phyloP scores from a whole-genome alignment of 2,113 vertebrate genomes.

The Leptocoma aspasia region DNA sequence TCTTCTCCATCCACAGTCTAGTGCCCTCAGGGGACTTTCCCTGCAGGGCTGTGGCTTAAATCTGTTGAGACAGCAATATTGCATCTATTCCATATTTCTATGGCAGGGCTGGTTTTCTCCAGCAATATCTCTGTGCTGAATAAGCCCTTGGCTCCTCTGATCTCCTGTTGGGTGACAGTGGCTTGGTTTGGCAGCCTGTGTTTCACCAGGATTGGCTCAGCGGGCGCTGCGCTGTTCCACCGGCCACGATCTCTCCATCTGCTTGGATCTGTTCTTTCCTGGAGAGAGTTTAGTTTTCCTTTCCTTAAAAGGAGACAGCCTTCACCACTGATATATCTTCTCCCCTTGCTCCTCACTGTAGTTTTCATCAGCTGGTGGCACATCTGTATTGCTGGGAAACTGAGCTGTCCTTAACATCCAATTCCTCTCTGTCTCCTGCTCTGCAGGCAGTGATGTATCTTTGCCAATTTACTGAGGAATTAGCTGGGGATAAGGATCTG shows the following conservation, averaged over 20 bases:
- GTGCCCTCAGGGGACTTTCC: neutral
- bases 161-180: neutral
- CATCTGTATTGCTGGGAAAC: slow-evolving; percentile 55
- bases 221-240: rapidly evolving
- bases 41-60: neutral
- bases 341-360: neutral
- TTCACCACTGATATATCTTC: slow-evolving; percentile 20
- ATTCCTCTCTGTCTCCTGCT: slow-evolving; percentile 56
- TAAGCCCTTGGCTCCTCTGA: neutral
- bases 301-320: slow-evolving; percentile 32
- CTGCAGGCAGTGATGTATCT: slow-evolving; percentile 34
- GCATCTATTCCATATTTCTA: neutral
- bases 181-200: neutral
- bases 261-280: neutral
- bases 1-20: neutral
- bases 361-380: slow-evolving; percentile 15
- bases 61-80: neutral
- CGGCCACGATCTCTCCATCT: neutral
- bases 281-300: neutral
- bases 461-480: slow-evolving; percentile 40
- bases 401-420: neutral
- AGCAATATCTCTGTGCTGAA: neutral
- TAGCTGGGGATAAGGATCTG: slow-evolving; percentile 50
- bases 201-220: rapidly evolving
- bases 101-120: neutral